Evolutionary conservation across 2,888 invertebrate species (phyloP), one percentile per base, ranked within the genome.

Genomic region (Polymixis lichenea): DNA sequence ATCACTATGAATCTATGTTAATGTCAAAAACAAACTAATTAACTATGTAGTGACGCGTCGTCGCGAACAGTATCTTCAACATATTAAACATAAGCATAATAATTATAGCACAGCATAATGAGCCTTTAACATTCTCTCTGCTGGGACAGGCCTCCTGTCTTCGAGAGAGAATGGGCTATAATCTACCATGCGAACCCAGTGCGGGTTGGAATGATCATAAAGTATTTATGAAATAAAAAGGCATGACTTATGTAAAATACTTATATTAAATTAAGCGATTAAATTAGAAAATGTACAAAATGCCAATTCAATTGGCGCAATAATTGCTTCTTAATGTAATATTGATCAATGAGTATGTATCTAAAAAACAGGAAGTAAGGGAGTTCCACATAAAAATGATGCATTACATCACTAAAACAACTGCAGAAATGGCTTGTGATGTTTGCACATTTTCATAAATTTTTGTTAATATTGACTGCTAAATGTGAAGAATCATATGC

Each of bases 211-310:
- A 28, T 28, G 17, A 58, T 28, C 17, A 28, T 28, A 58, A 28
- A 8, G 55, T 7, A 67, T 67, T n/a, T n/a, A 19, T 38, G 7
- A n/a, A 67, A 67, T 62, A 49, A 82, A 62, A 81, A 61, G 4
- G 43, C 67, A 61, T 25, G 25, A 70, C 22, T 60, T 25, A 46
- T 65, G 25, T 77, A 66, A 70, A 80, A 66, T 68, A n/a, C 61
- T 82, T 80, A 77, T 80, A 80, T 51, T 77, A 69, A 69, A 69
- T 80, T 82, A 82, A 77, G 51, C 69, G 69, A 53, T 60, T 79
- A 38, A 75, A 53, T 69, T 53, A 60, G 49, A 69, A 56, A 83
- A 83, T 78, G 8, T 78, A 78, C 78, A 72, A 71, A 71, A 78
- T 51, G n/a, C 64, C 78, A 78, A 78, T 64, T 71, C 15, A 55